A percentile compares a stretch with the other conserved stretches of the same genome.
Evolutionary conservation across 2,113 vertebrate species (phyloP).

Genomic region (Ceyx margarethae): DNA sequence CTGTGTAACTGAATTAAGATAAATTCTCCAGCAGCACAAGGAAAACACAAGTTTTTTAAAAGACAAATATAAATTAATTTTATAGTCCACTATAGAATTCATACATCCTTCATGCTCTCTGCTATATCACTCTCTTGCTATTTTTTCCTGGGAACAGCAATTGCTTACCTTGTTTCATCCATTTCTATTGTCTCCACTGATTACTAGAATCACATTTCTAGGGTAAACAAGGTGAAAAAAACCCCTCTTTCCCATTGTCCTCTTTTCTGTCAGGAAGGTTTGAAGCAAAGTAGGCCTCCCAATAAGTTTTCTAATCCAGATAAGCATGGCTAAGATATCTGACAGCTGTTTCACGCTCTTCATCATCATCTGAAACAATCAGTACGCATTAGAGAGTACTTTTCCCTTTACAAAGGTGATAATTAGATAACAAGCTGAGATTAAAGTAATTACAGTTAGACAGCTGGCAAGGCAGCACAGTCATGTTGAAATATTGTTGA

Average conservation of each 20-base stretch:
- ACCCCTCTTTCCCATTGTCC: not conserved
- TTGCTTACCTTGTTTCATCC: constrained; percentile 1
- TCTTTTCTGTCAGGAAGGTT: constrained; percentile 37
- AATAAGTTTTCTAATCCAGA: constrained; percentile 71
- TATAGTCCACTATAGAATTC: not conserved
- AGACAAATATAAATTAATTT: not conserved
- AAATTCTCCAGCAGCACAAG: not conserved
- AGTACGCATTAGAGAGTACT: constrained; percentile 85
- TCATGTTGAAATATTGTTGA: constrained; percentile 85
- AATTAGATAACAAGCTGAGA: constrained; percentile 93
- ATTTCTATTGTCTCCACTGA: constrained; percentile 26
- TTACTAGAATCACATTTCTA: constrained; percentile 49
- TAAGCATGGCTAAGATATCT: constrained; percentile 78
- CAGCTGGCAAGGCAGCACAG: constrained; percentile 83
- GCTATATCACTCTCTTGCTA: not conserved
- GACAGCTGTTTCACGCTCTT: constrained; percentile 85
- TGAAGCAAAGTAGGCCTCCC: constrained; percentile 62
- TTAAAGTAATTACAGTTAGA: constrained; percentile 89
- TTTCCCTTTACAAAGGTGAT: constrained; percentile 90
- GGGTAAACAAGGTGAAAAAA: constrained; percentile 50
- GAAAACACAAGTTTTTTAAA: not conserved
- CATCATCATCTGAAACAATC: constrained; percentile 86
- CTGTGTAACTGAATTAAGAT: not conserved
- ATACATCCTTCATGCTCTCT: not conserved
- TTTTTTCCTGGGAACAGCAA: not conserved